Evolutionary conservation across 2,797 vertebrate species (phyloP), one percentile per base, ranked within the genome.

Genomic region (Odontamblyopus lacepedii): DNA sequence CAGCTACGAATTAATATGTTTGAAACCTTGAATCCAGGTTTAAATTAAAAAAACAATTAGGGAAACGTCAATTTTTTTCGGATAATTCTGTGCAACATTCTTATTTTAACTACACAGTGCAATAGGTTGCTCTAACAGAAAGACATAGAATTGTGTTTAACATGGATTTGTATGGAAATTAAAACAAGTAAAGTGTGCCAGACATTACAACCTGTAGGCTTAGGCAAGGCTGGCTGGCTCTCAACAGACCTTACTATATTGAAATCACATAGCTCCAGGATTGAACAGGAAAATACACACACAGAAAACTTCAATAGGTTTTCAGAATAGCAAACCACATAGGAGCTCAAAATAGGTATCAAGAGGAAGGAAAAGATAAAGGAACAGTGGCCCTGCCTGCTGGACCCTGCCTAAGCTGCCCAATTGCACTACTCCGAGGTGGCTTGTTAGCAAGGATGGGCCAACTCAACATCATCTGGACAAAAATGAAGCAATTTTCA

Each of bases 401-500:
- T 86, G 82, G 85, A 90, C 81, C 87, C 74, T 84, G 78, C 71
- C 78, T 89, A 88, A 92, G 87, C 87, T 75, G 83, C 76, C 66
- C 84, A 79, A 83, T 87, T 57, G 62, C 82, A 78, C 75, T 77
- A 81, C 79, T 85, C 84, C 85, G 75, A 83, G 87, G 86, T 77
- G 85, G 80, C 87, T 90, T 91, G 89, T 91, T 92, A 92, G 86
- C 48, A 77, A 75, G 79, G 78, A 89, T 71, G 73, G 70, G 69
- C 74, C 78, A 73, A 73, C 70, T 71, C 71, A 50, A 69, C n/a
- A 67, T 87, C 79, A 81, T 89, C 78, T 83, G 84, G 76, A 88
- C 80, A 79, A 86, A 85, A 89, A 86, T 89, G 68, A 88, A 87
- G 89, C 89, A 87, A 92, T 93, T 91, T 92, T 84, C 76, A 19